Evolutionary conservation across 2,888 invertebrate species (phyloP).

Genomic region (Dione vanillae): DNA sequence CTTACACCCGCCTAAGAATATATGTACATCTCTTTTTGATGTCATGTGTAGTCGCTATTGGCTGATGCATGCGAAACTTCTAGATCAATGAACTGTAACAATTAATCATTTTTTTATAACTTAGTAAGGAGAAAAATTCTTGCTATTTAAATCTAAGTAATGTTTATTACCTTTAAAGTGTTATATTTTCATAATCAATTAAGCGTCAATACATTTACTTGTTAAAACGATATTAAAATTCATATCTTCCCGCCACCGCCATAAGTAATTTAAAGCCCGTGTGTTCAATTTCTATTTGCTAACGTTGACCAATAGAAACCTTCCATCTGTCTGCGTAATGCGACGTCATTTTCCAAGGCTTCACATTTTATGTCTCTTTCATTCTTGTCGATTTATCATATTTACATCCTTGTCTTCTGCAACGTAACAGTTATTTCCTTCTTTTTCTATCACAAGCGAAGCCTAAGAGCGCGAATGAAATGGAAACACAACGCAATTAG

Average conservation of each 20-base stretch:
- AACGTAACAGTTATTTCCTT: constrained; percentile 57
- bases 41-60: constrained; percentile 72
- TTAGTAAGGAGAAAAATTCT: background rate
- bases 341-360: constrained; percentile 61
- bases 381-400: constrained; percentile 53
- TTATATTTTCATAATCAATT: background rate
- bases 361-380: constrained; percentile 58
- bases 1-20: constrained; percentile 48
- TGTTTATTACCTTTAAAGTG: background rate
- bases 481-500: constrained; percentile 56
- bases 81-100: constrained; percentile 37
- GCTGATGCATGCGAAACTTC: constrained; percentile 51
- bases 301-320: constrained; percentile 82
- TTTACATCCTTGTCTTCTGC: constrained; percentile 67
- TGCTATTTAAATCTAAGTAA: background rate
- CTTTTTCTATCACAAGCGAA: constrained; percentile 54
- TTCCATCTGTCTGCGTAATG: constrained; percentile 88
- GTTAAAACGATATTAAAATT: constrained; percentile 42
- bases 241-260: constrained; percentile 59
- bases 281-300: constrained; percentile 70
- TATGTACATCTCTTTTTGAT: constrained; percentile 64
- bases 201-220: background rate
- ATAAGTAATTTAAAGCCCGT: constrained; percentile 32
- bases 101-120: background rate
- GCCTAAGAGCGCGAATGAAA: constrained; percentile 56